Base-by-base conservation (phyloP, 2,797 vertebrate genomes). In the Muscicapa comitata region DNA sequence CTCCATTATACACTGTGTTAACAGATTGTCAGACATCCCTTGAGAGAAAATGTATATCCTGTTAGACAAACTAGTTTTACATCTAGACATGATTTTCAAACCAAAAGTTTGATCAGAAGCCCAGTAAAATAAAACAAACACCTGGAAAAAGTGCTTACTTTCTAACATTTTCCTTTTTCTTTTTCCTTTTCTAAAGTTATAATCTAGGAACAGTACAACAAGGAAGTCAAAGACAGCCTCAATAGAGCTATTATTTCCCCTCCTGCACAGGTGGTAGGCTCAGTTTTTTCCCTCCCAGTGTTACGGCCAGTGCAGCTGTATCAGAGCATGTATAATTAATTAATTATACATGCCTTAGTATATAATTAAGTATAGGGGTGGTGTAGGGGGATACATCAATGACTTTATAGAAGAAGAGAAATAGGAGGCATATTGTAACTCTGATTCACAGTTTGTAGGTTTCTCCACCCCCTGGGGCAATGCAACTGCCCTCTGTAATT, bases 261-360 rank as follows among this genome's bases (percentile, higher is more conserved):
- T 73, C 53, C 59, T 95, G 92, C 90, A 95, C 95, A 94, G 96
- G 91, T 96, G 94, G 95, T 90, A 93, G 48, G 48, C 90, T 94
- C 80, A 95, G 71, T n/a, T 76, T 92, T 84, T 82, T 80, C 45
- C 66, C 63, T 92, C 83, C 48, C 83, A 73, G 40, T 73, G 70
- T 80, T 94, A 86, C 0, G 65, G 68, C 68, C 78, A 93, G 45
- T 58, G 83, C 90, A 96, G 95, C 88, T 96, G 93, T 93, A 95
- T 82, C 74, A 88, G 83, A 92, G 73, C 53, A 90, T 89, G 93
- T 92, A 94, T 92, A 95, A 95, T 95, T 95, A 95, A 94, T 95
- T 94, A 96, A 95, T 96, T 96, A 94, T 91, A 94, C 93, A 88
- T 96, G 82, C 87, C 87, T 88, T 83, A 86, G 81, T 93, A 93